These are phyloP conservation scores for Macquaria ambigua DNA, from an alignment of 2,113 vertebrate genomes.

Conservation along the genomic window DNA sequence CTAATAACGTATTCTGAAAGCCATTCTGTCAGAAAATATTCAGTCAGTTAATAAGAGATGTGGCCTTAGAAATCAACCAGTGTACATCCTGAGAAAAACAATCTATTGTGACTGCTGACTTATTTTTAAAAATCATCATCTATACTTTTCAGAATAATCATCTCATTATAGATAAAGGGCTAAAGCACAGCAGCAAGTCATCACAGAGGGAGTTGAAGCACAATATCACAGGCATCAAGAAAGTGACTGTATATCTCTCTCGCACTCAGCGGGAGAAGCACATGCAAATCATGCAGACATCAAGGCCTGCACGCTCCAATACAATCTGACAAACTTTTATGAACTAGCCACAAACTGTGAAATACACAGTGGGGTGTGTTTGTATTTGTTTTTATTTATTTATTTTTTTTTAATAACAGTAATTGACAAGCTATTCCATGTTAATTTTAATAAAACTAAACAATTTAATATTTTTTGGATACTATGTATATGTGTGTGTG, in stretches of 20 bases:
- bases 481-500: too few relatives aligned
- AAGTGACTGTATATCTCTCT: background rate
- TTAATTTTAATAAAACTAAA: background rate
- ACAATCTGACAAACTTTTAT: background rate
- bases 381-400: background rate
- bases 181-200: slow-evolving; percentile 10
- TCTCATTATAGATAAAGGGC: slow-evolving; percentile 35
- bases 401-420: too few relatives aligned
- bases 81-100: background rate
- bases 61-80: background rate
- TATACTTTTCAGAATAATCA: slow-evolving; percentile 34
- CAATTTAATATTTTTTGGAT: background rate
- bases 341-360: background rate
- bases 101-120: background rate
- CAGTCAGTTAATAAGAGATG: background rate
- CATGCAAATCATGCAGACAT: background rate
- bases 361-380: background rate
- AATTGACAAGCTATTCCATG: background rate
- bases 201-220: slow-evolving; percentile 40
- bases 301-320: too few relatives aligned
- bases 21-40: background rate
- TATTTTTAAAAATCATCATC: slow-evolving; percentile 13
- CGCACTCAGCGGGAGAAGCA: background rate
- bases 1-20: background rate
- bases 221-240: slow-evolving; percentile 3